Evolutionary conservation across 2,888 invertebrate species (phyloP), one percentile per base, ranked within the genome.

Genomic region (Eupithecia dodoneata): DNA sequence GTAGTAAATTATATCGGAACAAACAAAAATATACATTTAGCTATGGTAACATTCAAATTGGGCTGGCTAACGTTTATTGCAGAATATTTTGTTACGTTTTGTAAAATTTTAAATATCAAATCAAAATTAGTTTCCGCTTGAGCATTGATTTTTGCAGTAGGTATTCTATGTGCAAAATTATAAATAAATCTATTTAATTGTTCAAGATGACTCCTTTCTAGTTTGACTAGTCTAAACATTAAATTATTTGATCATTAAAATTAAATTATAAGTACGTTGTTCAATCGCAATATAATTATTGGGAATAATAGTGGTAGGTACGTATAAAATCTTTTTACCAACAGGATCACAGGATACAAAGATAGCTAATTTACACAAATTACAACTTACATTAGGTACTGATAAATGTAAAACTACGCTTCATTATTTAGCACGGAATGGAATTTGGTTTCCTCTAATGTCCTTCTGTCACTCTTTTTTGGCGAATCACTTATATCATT

Each of bases 151-250:
- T 72, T 74, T 77, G 77, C 75, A 77, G 79, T 80, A 63, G 41
- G 67, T 67, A 83, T 83, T 82, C 77, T 82, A 81, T 80, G 83
- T 80, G 86, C 75, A 87, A 90, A 90, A 87, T 85, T 93, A 93
- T 93, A 93, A 93, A 93, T 93, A 92, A 88, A 90, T 89, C 89
- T 91, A 91, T 81, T 77, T 76, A 88, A 88, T 88, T 88, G 87
- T 86, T 88, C 90, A 88, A 88, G 88, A 88, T 90, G 91, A 90
- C 90, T 90, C 87, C 87, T 89, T 89, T 87, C 91, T 91, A 92
- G 89, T 91, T 92, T 95, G 94, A 95, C 94, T 94, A 95, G 94
- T 94, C 93, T 93, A 93, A 93, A 89, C 85, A 88, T 88, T 73
- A 88, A 84, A 87, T 86, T 76, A 78, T 81, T 85, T 84, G 86